Evolutionary conservation across 2,113 vertebrate species (phyloP), one percentile per base, ranked within the genome.

Genomic region (Sinocyclocheilus anshuiensis): DNA sequence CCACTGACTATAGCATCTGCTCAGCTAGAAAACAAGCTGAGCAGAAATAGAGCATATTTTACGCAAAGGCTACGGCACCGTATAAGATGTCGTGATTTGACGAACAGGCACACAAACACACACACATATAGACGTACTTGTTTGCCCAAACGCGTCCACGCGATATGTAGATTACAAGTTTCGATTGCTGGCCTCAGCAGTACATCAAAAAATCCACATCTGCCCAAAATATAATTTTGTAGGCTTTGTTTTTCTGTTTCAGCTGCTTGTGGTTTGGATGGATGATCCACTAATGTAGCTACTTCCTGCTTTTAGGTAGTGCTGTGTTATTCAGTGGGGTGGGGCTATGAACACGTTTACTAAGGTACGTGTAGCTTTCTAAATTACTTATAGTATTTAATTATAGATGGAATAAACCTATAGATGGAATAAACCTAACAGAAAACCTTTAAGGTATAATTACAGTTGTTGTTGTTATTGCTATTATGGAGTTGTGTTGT

Each of bases 261-360:
- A 12, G 39, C 36, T 48, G 79, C 79, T 50, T 82, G 80, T 53
- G 63, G 39, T 8, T 82, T 50, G 9, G 80, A 13, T 53, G 18
- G 81, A 71, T 50, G 81, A 71, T 53, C 63, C 24, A 4, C 45
- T 29, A 20, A 12, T 29, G 55, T 42, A 7, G 16, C 53, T 55
- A 82, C 81, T 82, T 82, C 81, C 81, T 71, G 81, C 26, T 82
- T 82, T 29, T 48, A 48, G 15, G 79, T 48, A 29, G 8, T 13
- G 50, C 15, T 29, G 74, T 29, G 45, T 77, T 77, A 16, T 77
- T 53, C 45, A 6, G 63, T 22, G 29, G 81, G 79, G 81, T 82
- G 81, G 81, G 81, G 81, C 79, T n/a, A 48, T 29, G 13, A 53
- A 20, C 48, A 9, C 24, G 42, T n/a, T 61, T n/a, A 16, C 53